Base-by-base conservation (phyloP, 2,888 invertebrate species). In the Stegophylla sp. region DNA sequence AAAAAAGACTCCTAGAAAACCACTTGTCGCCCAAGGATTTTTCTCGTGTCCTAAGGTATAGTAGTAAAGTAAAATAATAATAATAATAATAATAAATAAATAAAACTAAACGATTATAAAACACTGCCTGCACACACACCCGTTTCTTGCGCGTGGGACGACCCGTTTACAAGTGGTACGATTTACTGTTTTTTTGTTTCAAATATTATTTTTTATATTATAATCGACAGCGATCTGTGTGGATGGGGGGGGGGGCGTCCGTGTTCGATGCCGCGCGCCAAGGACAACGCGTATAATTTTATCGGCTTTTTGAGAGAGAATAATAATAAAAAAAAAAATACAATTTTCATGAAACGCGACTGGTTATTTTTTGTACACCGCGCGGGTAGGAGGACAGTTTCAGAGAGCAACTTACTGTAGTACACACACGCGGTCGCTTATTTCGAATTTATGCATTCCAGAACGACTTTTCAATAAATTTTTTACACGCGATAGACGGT, bases 211-310 rank as follows among this genome's bases (percentile, higher is more conserved):
- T n/a, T n/a, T 75, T 34, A 51, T 66, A 76, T 63, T 64, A 74
- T 76, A 66, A 76, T 76, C 66, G 75, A 76, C 53, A 53, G 75
- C 75, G 53, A 76, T 76, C 75, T 74, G 43, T n/a, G n/a, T n/a
- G n/a, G n/a, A n/a, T n/a, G n/a, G n/a, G n/a, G n/a, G n/a, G n/a
- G n/a, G n/a, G n/a, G n/a, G n/a, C n/a, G n/a, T n/a, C n/a, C n/a
- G n/a, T n/a, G n/a, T n/a, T n/a, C n/a, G 53, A 76, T 64, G 48
- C 61, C 61, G 17, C 63, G 75, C 66, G 9, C 53, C 64, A 66
- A 66, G 66, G 64, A 76, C 41, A 53, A n/a, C 23, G n/a, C n/a
- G 12, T 71, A 26, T 53, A 43, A 53, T 53, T 76, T 66, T 76
- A 76, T 76, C 12, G 74, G 63, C 63, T 63, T 75, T 51, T 63